Evolutionary conservation across 2,797 vertebrate genomes (phyloP).

Genomic region (Echeneis naucrates): DNA sequence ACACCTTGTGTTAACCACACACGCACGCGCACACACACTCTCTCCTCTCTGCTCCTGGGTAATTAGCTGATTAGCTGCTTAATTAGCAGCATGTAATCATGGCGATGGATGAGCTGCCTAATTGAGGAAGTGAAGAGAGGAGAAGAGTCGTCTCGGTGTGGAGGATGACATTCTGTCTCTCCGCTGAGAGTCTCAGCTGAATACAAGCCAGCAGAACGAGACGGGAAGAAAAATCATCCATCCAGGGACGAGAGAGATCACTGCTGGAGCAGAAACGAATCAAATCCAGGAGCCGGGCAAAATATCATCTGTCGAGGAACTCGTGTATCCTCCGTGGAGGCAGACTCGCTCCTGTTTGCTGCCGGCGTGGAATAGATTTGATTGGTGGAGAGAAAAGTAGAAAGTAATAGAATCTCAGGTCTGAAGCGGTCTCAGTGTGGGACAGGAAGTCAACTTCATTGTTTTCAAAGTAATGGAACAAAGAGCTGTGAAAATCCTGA

Average conservation of each 20-base stretch:
- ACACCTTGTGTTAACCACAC: slow-evolving; percentile 41
- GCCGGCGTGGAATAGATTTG: slow-evolving; percentile 15
- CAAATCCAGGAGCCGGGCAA: slow-evolving; percentile 8
- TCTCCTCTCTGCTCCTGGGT: slow-evolving; percentile 71
- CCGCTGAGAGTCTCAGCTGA: slow-evolving; percentile 38
- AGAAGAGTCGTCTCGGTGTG: slow-evolving; percentile 53
- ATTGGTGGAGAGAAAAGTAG: slow-evolving; percentile 6
- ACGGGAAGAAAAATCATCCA: slow-evolving; percentile 20
- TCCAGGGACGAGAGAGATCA: slow-evolving; percentile 29
- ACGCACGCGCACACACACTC: slow-evolving; percentile 29
- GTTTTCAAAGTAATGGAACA: no score
- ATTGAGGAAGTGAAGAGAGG: slow-evolving; percentile 75
- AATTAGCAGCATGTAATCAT: slow-evolving; percentile 82
- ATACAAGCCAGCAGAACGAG: slow-evolving; percentile 29
- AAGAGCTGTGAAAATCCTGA: not conserved
- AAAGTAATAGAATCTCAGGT: slow-evolving; percentile 9
- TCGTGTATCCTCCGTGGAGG: not conserved
- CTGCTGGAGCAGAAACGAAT: slow-evolving; percentile 32
- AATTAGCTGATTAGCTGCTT: slow-evolving; percentile 84
- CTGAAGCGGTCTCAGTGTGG: not conserved
- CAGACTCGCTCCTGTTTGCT: slow-evolving; percentile 7
- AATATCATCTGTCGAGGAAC: slow-evolving; percentile 21
- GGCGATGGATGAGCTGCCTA: slow-evolving; percentile 77
- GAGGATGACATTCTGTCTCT: slow-evolving; percentile 61
- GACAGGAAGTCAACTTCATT: not conserved